Percentiles rank a stretch among this genome's conserved stretches.
Evolutionary conservation across 2,797 vertebrate species (phyloP).

Genomic region (Microctenopoma steveboyesi): DNA sequence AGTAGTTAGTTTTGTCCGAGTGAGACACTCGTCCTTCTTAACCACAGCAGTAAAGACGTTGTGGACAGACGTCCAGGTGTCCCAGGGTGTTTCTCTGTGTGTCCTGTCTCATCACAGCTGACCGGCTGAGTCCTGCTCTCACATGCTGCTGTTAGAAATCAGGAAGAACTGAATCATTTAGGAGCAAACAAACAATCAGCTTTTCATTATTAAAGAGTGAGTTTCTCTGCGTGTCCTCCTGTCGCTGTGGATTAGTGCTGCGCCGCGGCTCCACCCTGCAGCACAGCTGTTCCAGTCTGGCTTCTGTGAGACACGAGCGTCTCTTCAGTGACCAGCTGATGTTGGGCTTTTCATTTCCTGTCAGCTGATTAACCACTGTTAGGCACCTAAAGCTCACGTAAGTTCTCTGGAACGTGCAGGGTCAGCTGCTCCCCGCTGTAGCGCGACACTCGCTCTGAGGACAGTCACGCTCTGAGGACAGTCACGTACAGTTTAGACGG

Average conservation of each 20-base stretch:
- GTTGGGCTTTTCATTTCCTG: not conserved
- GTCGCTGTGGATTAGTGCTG: conserved; percentile 55
- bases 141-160: not conserved
- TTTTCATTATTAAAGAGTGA: conserved; percentile 12
- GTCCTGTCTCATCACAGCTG: too few species aligned
- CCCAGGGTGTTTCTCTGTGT: too few species aligned
- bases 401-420: too few species aligned
- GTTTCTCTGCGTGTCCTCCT: conserved; percentile 30
- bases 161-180: not conserved
- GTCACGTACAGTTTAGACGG: too few species aligned
- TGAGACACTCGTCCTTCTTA: too few species aligned
- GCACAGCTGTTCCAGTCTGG: conserved; percentile 9
- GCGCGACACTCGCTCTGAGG: too few species aligned
- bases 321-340: not conserved
- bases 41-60: too few species aligned
- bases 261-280: conserved; percentile 13
- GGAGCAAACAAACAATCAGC: conserved; percentile 19
- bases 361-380: conserved; percentile 5
- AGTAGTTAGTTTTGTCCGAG: too few species aligned
- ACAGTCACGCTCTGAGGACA: too few species aligned
- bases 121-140: too few species aligned
- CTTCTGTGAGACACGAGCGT: not conserved
- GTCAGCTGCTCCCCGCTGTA: too few species aligned
- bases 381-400: not conserved
- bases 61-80: too few species aligned